phyloP scores from a whole-genome alignment of 35 echinoderm and acorn worm genomes.

The Apostichopus japonicus region DNA sequence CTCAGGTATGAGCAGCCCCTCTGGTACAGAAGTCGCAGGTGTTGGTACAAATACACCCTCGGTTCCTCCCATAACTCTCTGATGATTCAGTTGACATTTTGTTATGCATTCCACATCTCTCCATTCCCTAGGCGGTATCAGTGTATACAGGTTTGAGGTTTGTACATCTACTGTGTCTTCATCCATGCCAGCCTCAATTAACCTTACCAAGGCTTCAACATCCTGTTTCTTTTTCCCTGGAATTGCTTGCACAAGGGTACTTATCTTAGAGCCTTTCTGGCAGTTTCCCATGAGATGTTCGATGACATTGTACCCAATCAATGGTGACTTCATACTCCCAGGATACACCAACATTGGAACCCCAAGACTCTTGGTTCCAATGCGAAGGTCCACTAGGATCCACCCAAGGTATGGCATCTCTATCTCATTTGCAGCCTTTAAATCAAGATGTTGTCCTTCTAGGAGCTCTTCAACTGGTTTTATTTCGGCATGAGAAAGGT shows the following conservation, averaged over 20 bases:
- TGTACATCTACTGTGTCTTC: no score
- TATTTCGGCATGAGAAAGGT: background rate
- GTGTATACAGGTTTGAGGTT: no score
- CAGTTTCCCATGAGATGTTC: background rate
- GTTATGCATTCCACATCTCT: no score
- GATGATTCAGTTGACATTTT: no score
- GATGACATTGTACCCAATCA: conserved; percentile 39
- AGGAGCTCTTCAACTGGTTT: conserved; percentile 30
- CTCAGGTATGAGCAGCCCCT: no score
- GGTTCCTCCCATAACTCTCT: no score
- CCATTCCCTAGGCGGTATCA: no score
- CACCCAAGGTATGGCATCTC: conserved; percentile 49
- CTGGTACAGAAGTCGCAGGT: no score
- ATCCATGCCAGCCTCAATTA: background rate
- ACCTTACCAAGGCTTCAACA: background rate
- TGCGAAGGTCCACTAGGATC: background rate
- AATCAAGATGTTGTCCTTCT: conserved; percentile 2
- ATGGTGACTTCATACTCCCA: background rate
- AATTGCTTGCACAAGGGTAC: background rate
- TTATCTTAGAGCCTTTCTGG: background rate
- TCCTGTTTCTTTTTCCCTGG: background rate
- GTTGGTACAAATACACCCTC: no score
- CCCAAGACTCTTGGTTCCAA: background rate
- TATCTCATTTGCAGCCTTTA: conserved; percentile 33
- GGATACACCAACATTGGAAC: conserved; percentile 3